A percentile compares a stretch with the other conserved stretches of the same genome.
Evolutionary conservation across 1,140 invertebrate species (phyloP).

Genomic region (Drosophila quadrilineata): DNA sequence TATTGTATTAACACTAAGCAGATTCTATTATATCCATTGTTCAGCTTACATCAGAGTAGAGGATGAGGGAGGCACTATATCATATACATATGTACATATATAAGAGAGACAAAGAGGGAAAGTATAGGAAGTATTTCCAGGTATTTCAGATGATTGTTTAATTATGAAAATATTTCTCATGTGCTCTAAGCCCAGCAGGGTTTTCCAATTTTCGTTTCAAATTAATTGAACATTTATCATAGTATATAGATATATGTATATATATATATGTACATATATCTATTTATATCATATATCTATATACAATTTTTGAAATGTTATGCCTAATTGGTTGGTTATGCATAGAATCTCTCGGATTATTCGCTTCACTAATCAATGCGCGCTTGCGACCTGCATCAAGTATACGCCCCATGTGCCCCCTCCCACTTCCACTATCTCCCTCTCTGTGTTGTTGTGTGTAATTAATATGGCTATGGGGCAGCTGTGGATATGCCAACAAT

Average conservation of each 20-base stretch:
- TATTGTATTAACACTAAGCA: slow-evolving; percentile 1
- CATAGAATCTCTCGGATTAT: slow-evolving; percentile 51
- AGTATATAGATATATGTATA: too few species aligned
- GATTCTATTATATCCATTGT: not conserved
- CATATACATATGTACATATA: too few species aligned
- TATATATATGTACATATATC: too few species aligned
- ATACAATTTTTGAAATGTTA: slow-evolving; percentile 21
- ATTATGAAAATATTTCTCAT: not conserved
- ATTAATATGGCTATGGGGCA: too few species aligned
- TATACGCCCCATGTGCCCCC: too few species aligned
- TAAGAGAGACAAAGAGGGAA: not conserved
- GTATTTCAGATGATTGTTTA: not conserved
- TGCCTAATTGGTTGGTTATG: slow-evolving; percentile 54
- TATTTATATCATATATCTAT: not conserved
- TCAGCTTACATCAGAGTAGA: slow-evolving; percentile 5
- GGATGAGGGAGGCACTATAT: too few species aligned
- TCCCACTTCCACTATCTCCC: too few species aligned
- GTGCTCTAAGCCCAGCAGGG: too few species aligned
- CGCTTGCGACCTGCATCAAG: not conserved
- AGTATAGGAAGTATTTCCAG: not conserved
- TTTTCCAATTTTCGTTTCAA: too few species aligned
- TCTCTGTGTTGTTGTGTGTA: too few species aligned
- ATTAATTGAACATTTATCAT: too few species aligned
- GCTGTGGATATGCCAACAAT: slow-evolving; percentile 27
- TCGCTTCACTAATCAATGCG: slow-evolving; percentile 31